Evolutionary conservation across 2,797 vertebrate species (phyloP), one percentile per base, ranked within the genome.

Genomic region (Tolypeutes matacus): DNA sequence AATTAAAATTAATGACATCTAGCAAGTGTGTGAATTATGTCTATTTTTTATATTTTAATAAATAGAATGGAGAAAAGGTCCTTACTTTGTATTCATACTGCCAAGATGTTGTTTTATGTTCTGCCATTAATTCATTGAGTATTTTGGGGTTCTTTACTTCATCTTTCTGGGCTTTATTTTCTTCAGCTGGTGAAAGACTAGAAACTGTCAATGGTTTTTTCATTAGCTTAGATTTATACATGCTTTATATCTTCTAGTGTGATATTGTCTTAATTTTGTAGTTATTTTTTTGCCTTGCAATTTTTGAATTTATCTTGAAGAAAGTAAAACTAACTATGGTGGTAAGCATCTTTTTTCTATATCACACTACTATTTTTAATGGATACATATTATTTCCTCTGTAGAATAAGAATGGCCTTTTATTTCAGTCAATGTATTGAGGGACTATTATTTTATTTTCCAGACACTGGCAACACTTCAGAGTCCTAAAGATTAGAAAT

Each of bases 1-100:
- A 94, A 81, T 95, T 90, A 96, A 95, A 96, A 92, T 94, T 80
- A 89, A 69, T 73, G 87, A 92, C 58, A 97, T 80, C 85, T 96
- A 90, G 72, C 25, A 70, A 82, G 58, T 46, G 83, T 86, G 49
- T 86, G 78, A 72, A 49, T 90, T 53, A 82, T 93, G 58, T 20
- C 72, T 27, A 83, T 65, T 88, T 89, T 94, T 93, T 80, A 34
- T 84, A 94, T 80, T 95, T 89, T 92, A 91, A 82, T 95, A 83
- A 94, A 83, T 58, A 84, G 13, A 65, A 62, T 21, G 9, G 36
- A 13, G 13, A 9, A 60, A 84, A 78, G 80, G 36, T 49, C 58
- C 27, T 78, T 13, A 67, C 49, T 75, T 93, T 7, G 0, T 86
- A 23, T 58, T 78, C 21, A 83, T 5, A 78, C 36, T 92, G 11